Evolutionary conservation across 2,113 vertebrate genomes (phyloP), one percentile per base, ranked within the genome.

Genomic region (Chamaetylas fuelleborni): DNA sequence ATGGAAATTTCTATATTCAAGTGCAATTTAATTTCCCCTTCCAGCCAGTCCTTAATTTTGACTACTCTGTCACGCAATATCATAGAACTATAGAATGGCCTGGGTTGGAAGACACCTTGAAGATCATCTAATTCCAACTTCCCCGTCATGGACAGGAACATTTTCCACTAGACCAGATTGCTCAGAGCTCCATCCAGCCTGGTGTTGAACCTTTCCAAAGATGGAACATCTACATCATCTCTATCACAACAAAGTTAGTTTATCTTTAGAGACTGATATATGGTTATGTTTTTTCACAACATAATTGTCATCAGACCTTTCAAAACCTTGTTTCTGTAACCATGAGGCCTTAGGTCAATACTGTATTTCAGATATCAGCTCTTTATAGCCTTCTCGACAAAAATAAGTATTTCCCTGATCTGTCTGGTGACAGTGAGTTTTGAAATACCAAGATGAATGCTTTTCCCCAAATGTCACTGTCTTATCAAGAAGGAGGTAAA

Each of bases 151-250:
- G 20, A 3, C 66, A 48, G 42, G 8, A 76, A 50, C 26, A 43
- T 22, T 16, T 72, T 26, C 17, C 14, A 36, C 17, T 53, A 53
- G 17, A 62, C 22, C 14, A 45, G 42, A 5, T 2, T 65, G 11
- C 50, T 65, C 58, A 51, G 43, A 43, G 22, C 14, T 22, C 58
- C 22, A 36, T 24, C 25, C 19, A 80, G 34, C 26, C 15, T 50
- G 50, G 11, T 7, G 31, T 50, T 33, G 51, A 73, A 14, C 6
- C 43, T 19, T 26, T 51, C 36, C 33, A 11, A 1, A 5, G 12
- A 26, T 19, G 51, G 51, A 64, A 20, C 8, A 73, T n/a, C 28
- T 16, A 29, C 23, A n/a, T 29, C 0, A 0, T 38, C 19, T 66
- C 36, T 45, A n/a, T 20, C 47, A 18, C 14, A 62, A 42, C 1